Percentiles rank a stretch among this genome's conserved stretches.
Evolutionary conservation across 2,888 invertebrate species (phyloP).

Genomic region (Aphrophora alni): DNA sequence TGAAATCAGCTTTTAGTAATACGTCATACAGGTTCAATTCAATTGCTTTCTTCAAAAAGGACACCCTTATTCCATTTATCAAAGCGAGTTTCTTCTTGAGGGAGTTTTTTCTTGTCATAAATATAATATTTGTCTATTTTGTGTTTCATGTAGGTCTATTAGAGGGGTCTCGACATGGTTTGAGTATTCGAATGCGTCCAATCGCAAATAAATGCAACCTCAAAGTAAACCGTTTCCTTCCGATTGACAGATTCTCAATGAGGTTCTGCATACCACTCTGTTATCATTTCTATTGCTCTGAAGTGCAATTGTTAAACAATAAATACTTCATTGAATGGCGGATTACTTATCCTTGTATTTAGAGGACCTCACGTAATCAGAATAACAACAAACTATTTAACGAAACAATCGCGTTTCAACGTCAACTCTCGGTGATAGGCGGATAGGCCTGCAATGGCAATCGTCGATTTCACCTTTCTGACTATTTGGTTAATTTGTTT

Average conservation of each 20-base stretch:
- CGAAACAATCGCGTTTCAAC: too few species aligned
- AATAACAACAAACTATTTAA: too few species aligned
- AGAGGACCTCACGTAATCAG: too few species aligned
- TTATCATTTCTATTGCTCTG: not conserved
- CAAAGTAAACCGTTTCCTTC: not conserved
- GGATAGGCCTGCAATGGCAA: too few species aligned
- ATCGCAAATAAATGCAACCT: not conserved
- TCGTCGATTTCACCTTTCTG: too few species aligned
- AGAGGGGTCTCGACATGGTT: not conserved
- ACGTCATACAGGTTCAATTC: not conserved
- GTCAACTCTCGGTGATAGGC: too few species aligned
- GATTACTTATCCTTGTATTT: too few species aligned
- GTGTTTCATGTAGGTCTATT: not conserved
- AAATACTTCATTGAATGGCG: too few species aligned
- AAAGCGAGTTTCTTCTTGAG: not conserved
- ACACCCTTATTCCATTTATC: not conserved
- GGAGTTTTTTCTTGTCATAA: not conserved
- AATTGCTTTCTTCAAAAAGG: slow-evolving; percentile 9
- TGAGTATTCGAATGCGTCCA: not conserved
- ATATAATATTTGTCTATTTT: slow-evolving; percentile 2
- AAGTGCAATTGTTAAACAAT: too few species aligned
- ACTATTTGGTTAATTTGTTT: too few species aligned
- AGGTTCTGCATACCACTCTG: not conserved
- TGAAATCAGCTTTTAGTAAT: slow-evolving; percentile 19
- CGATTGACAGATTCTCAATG: not conserved